Conservation (phyloP, 2,797 vertebrate species). For the Pseudochirops corinnae region DNA sequence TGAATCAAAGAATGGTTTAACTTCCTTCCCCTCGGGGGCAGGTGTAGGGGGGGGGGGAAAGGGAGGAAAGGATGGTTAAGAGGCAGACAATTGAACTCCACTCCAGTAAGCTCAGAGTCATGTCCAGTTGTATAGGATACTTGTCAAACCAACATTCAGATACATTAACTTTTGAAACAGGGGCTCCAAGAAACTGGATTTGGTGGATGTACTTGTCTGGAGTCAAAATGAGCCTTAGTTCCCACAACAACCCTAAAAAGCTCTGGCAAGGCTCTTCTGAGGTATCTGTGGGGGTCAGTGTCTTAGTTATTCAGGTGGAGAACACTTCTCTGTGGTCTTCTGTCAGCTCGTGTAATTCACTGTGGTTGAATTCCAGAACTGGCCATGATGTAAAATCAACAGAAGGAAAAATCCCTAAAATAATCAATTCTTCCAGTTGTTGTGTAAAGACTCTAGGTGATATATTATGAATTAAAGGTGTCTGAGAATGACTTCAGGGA, state of each 20-base stretch:
- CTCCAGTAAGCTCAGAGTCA: conserved; percentile 2
- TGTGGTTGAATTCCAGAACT: conserved; percentile 36
- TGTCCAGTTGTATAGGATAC: conserved; percentile 6
- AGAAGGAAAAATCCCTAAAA: neutral
- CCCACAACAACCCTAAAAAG: neutral
- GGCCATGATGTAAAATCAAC: neutral
- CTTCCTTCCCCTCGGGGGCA: conserved; percentile 18
- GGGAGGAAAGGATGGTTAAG: conserved; percentile 7
- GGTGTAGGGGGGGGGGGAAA: neutral
- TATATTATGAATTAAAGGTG: conserved; percentile 74
- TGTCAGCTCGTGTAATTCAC: conserved; percentile 28
- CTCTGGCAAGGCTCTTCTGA: conserved; percentile 16
- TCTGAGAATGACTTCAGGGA: conserved; percentile 60
- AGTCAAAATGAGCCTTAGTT: conserved; percentile 41
- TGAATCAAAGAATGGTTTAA: neutral
- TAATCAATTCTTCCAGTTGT: conserved; percentile 53
- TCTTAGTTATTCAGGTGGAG: conserved; percentile 8
- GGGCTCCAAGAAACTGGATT: neutral
- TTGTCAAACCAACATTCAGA: neutral
- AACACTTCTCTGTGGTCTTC: conserved; percentile 20
- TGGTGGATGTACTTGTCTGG: conserved; percentile 12
- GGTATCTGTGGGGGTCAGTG: neutral
- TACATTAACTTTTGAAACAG: conserved; percentile 42
- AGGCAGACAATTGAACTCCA: conserved; percentile 7
- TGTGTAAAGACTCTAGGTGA: conserved; percentile 40